Conservation (phyloP, 2,113 vertebrate genomes). For the Pelvicachromis taeniatus region DNA sequence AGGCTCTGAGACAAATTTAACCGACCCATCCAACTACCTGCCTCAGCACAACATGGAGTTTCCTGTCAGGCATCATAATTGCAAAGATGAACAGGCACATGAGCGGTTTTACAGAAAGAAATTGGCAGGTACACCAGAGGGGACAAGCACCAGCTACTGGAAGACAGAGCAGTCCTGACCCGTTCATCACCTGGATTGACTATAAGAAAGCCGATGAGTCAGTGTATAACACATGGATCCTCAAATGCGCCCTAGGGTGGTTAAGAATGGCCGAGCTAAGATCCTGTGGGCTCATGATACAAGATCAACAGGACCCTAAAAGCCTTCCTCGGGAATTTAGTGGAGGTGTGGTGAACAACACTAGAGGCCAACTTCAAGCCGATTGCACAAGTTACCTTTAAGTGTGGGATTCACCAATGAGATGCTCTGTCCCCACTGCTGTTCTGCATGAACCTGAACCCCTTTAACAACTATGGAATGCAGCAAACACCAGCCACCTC, state of each 20-base stretch:
- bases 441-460: neutral
- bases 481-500: neutral
- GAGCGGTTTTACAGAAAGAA: neutral
- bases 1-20: neutral
- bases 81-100: neutral
- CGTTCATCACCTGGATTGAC: neutral
- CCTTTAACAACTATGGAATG: neutral
- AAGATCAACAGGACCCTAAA: neutral
- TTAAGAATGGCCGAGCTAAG: no score
- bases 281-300: no score
- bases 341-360: neutral
- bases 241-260: no score
- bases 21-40: neutral
- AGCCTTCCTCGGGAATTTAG: neutral
- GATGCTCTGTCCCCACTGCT: neutral
- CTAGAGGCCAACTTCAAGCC: neutral
- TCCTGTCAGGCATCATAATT: neutral
- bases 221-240: neutral
- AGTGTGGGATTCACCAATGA: neutral
- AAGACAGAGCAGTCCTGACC: neutral
- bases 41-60: accelerated
- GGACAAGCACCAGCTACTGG: neutral
- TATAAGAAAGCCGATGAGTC: neutral
- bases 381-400: neutral
- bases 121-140: neutral